Evolutionary conservation across 2,113 vertebrate genomes (phyloP).

Genomic region (Phylloscopus whistleri): DNA sequence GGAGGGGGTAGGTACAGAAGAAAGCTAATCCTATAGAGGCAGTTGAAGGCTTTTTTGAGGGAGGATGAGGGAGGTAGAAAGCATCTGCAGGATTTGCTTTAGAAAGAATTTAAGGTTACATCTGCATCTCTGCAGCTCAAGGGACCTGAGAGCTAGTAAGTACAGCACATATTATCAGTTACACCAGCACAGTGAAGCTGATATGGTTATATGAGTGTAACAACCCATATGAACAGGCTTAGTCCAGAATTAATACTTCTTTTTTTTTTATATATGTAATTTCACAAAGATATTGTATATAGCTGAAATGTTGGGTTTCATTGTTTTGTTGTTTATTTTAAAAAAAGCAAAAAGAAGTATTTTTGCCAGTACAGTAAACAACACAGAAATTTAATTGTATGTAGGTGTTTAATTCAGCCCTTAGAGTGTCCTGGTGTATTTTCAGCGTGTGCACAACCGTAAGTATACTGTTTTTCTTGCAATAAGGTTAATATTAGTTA

Average conservation of each 20-base stretch:
- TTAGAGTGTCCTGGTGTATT: background rate
- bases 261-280: background rate
- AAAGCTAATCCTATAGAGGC: slow-evolving; percentile 24
- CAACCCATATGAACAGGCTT: background rate
- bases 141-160: background rate
- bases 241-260: background rate
- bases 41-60: slow-evolving; percentile 7
- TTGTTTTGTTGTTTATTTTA: background rate
- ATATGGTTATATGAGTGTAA: background rate
- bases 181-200: background rate
- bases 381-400: background rate
- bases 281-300: background rate
- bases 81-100: slow-evolving; percentile 13
- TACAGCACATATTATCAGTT: background rate
- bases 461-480: background rate
- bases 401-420: background rate
- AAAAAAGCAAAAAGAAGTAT: too few species aligned
- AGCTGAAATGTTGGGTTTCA: background rate
- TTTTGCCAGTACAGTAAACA: fast-evolving
- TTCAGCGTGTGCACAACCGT: background rate
- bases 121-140: background rate
- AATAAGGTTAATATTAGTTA: background rate
- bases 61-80: background rate
- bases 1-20: background rate
- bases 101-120: slow-evolving; percentile 26